Evolutionary conservation across 1,140 invertebrate genomes (phyloP).

Genomic region (Drosophila cardini): DNA sequence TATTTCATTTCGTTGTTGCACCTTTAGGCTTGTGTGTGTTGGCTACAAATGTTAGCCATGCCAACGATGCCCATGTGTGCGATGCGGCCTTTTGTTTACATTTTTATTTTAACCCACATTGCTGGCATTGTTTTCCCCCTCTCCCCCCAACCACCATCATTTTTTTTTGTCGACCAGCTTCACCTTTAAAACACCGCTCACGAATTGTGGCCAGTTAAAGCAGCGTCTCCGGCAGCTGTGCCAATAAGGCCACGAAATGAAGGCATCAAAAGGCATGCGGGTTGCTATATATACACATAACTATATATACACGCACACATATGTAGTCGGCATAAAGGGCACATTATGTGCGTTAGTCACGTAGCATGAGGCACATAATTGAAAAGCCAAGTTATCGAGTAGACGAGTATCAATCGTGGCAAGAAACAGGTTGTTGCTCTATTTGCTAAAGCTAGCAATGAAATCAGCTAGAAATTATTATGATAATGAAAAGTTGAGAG

Average conservation of each 20-base stretch:
- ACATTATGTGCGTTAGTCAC: constrained; percentile 76
- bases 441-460: constrained; percentile 47
- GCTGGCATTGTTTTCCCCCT: constrained; percentile 55
- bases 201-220: constrained; percentile 48
- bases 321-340: constrained; percentile 7
- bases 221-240: constrained; percentile 27
- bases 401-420: constrained; percentile 60
- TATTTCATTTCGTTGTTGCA: constrained; percentile 66
- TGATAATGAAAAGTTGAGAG: constrained; percentile 73
- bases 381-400: constrained; percentile 75
- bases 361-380: constrained; percentile 73
- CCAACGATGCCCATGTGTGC: constrained; percentile 68
- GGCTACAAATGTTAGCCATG: constrained; percentile 65
- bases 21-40: constrained; percentile 26
- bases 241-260: constrained; percentile 50
- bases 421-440: constrained; percentile 61
- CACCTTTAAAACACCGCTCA: constrained; percentile 69
- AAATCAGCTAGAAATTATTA: constrained; percentile 82
- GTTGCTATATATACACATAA: constrained; percentile 2
- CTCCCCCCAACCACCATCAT: too few species aligned
- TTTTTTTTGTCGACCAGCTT: constrained; percentile 44
- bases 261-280: constrained; percentile 65
- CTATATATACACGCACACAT: not conserved
- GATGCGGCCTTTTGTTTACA: constrained; percentile 75
- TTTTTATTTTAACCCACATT: constrained; percentile 78